Conservation (phyloP, 2,113 vertebrate species). For the Aythya baeri region DNA sequence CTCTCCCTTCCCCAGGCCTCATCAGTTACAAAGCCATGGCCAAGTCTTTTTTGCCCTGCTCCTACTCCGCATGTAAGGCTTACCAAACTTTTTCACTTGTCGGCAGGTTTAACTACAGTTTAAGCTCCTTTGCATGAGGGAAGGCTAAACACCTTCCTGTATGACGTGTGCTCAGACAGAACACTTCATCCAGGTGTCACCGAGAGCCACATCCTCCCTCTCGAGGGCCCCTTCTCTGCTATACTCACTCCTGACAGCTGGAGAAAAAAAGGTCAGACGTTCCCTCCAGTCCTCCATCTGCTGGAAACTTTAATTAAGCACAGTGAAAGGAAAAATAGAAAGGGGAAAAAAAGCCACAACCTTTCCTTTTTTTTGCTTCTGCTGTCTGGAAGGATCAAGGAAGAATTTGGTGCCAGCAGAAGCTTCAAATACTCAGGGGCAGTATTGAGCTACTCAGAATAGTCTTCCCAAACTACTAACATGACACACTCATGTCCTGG, state of each 20-base stretch:
- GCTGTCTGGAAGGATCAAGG: neutral
- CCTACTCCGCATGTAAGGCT: neutral
- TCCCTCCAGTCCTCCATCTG: slow-evolving; percentile 27
- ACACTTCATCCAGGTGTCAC: neutral
- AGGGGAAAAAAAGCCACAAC: neutral
- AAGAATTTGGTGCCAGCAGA: neutral
- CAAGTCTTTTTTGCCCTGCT: neutral
- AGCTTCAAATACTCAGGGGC: neutral
- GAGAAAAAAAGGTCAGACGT: slow-evolving; percentile 28
- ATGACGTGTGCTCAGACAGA: neutral
- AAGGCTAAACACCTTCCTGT: neutral
- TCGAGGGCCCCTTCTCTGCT: neutral
- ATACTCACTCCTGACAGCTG: neutral
- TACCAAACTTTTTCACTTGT: neutral
- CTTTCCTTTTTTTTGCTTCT: neutral
- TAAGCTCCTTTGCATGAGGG: neutral
- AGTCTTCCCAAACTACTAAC: neutral
- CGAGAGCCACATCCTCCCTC: neutral
- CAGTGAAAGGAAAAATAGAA: neutral
- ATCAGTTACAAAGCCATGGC: neutral
- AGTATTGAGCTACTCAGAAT: neutral
- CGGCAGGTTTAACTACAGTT: neutral
- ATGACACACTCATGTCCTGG: rapidly evolving
- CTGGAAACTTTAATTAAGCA: slow-evolving; percentile 1
- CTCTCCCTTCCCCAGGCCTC: neutral